A percentile compares a stretch with the other conserved stretches of the same genome.
Conservation (phyloP, 2,113 vertebrate species). For the Anolis sagrei region DNA sequence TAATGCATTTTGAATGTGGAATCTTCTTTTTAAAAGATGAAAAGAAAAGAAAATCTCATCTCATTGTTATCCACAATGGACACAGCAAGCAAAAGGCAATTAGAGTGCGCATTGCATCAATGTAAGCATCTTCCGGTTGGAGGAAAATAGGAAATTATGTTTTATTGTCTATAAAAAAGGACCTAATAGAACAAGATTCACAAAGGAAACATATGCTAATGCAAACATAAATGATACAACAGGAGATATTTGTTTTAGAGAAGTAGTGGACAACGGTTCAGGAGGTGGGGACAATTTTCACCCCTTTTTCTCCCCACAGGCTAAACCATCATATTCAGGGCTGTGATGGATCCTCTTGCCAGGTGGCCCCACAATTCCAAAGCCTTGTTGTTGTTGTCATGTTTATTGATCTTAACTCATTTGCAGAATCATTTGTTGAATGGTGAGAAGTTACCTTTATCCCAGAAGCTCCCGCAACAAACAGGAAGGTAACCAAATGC, state of each 20-base stretch:
- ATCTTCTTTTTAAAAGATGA: neutral
- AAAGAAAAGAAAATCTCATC: accelerated
- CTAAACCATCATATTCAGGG: too few relatives aligned
- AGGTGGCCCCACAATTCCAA: too few relatives aligned
- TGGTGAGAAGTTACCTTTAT: too few relatives aligned
- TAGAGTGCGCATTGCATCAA: slow-evolving; percentile 11
- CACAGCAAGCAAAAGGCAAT: slow-evolving; percentile 22
- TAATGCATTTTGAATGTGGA: neutral
- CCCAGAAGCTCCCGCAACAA: too few relatives aligned
- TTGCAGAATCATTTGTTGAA: too few relatives aligned
- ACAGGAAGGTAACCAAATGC: too few relatives aligned
- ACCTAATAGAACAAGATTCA: slow-evolving; percentile 50
- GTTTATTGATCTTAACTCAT: too few relatives aligned
- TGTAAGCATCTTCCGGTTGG: slow-evolving; percentile 32
- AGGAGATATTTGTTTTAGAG: slow-evolving; percentile 49
- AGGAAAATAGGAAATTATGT: slow-evolving; percentile 30
- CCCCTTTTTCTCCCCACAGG: neutral
- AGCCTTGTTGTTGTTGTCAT: too few relatives aligned
- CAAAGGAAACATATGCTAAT: slow-evolving; percentile 43
- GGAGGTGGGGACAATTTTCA: neutral
- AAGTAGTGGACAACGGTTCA: slow-evolving; percentile 25
- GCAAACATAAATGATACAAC: slow-evolving; percentile 52
- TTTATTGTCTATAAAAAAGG: slow-evolving; percentile 47
- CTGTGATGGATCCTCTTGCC: too few relatives aligned
- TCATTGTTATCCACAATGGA: neutral